Percentiles rank a stretch among this genome's conserved stretches.
Conservation (phyloP, 2,113 vertebrate genomes). For the Aphyosemion australe region DNA sequence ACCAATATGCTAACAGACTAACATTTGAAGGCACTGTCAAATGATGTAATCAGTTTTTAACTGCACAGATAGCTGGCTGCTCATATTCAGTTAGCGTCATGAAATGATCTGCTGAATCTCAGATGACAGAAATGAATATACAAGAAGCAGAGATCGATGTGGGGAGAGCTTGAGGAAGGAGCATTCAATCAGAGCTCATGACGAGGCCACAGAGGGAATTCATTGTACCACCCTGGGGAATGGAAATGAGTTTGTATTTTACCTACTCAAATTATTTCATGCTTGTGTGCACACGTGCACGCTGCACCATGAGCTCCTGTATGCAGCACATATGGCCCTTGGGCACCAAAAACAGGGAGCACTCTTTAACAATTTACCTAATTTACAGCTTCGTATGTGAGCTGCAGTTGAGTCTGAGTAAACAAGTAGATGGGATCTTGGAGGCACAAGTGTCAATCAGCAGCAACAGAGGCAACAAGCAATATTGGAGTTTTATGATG, state of each 20-base stretch:
- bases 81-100: constrained; percentile 35
- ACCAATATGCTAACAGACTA: constrained; percentile 34
- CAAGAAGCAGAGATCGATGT: constrained; percentile 23
- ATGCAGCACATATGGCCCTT: constrained; percentile 23
- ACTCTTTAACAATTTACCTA: constrained; percentile 53
- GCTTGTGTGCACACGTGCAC: constrained; percentile 3
- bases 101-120: constrained; percentile 22
- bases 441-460: constrained; percentile 61
- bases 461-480: constrained; percentile 16
- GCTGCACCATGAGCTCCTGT: not conserved
- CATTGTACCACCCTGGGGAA: constrained; percentile 5
- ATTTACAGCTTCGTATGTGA: constrained; percentile 45
- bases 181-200: constrained; percentile 12
- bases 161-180: constrained; percentile 3
- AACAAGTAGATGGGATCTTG: constrained; percentile 66
- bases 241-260: constrained; percentile 18
- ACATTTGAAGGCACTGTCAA: constrained; percentile 23
- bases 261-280: constrained; percentile 8
- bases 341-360: constrained; percentile 23
- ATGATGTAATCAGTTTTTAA: constrained; percentile 18
- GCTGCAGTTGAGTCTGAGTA: constrained; percentile 37
- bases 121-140: constrained; percentile 36
- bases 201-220: constrained; percentile 5
- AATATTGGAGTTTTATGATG: constrained; percentile 10
- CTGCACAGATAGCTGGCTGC: constrained; percentile 16